Evolutionary conservation across 1,140 invertebrate species (phyloP).

Genomic region (Marisa cornuarietis): DNA sequence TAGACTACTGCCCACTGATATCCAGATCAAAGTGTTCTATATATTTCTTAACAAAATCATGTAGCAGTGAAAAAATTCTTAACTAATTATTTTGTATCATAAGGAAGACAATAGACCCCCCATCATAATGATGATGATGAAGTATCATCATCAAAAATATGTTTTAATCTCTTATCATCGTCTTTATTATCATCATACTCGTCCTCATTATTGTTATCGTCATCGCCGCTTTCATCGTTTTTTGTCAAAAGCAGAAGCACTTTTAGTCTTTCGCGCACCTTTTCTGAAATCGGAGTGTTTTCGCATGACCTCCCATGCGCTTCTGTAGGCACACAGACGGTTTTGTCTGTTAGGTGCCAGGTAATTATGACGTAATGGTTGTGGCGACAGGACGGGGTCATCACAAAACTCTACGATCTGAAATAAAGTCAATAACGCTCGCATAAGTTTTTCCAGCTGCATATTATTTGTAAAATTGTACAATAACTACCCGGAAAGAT

Average conservation of each 20-base stretch:
- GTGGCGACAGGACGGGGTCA: constrained; percentile 47
- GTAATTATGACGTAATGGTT: constrained; percentile 71
- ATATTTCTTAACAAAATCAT: too few relatives aligned
- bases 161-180: not conserved
- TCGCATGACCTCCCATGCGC: constrained; percentile 73
- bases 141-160: not conserved
- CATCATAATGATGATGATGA: too few relatives aligned
- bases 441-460: too few relatives aligned
- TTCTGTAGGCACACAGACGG: constrained; percentile 72
- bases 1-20: too few relatives aligned
- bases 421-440: not conserved
- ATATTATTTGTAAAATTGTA: too few relatives aligned
- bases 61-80: too few relatives aligned
- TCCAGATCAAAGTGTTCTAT: too few relatives aligned
- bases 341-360: constrained; percentile 78
- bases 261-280: constrained; percentile 11
- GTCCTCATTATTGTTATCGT: not conserved
- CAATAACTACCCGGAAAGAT: too few relatives aligned
- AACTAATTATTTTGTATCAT: not conserved
- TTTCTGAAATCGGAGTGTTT: constrained; percentile 71
- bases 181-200: not conserved
- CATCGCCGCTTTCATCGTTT: not conserved
- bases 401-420: constrained; percentile 73
- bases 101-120: too few relatives aligned
- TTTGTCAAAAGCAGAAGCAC: not conserved